Evolutionary conservation across 2,888 invertebrate genomes (phyloP).

Genomic region (Hanleya hanleyi): DNA sequence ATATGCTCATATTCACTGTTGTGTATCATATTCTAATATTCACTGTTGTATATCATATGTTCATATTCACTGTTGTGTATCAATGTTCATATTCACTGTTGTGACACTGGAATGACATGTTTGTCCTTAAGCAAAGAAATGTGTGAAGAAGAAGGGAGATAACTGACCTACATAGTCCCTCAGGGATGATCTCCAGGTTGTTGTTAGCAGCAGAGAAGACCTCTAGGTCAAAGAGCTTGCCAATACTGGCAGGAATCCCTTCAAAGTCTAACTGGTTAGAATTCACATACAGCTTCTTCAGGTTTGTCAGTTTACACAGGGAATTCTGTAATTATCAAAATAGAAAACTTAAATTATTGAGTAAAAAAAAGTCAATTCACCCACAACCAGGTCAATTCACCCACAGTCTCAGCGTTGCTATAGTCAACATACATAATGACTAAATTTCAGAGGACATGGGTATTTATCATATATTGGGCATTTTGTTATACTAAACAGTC

Average conservation of each 20-base stretch:
- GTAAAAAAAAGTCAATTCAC: too few relatives aligned
- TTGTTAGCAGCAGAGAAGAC: conserved; percentile 98
- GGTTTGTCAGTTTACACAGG: conserved; percentile 87
- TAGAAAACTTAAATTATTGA: too few relatives aligned
- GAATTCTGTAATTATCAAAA: conserved; percentile 78
- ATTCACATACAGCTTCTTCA: conserved; percentile 93
- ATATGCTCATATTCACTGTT: too few relatives aligned
- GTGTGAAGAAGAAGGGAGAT: neutral
- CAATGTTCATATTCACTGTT: neutral
- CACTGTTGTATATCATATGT: too few relatives aligned
- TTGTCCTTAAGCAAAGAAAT: neutral
- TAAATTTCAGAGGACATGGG: too few relatives aligned
- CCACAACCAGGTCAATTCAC: too few relatives aligned
- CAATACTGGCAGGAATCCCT: conserved; percentile 98
- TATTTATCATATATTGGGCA: too few relatives aligned
- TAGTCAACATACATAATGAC: too few relatives aligned
- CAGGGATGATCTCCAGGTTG: conserved; percentile 97
- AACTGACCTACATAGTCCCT: conserved; percentile 90
- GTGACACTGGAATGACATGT: neutral
- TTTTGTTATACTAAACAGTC: too few relatives aligned
- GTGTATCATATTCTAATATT: too few relatives aligned
- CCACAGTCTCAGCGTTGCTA: too few relatives aligned
- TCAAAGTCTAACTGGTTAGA: conserved; percentile 97
- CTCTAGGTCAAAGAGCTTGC: conserved; percentile 93
- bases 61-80: too few relatives aligned